phyloP scores from a whole-genome alignment of 1,140 invertebrate species.

The Orchestia grillus region DNA sequence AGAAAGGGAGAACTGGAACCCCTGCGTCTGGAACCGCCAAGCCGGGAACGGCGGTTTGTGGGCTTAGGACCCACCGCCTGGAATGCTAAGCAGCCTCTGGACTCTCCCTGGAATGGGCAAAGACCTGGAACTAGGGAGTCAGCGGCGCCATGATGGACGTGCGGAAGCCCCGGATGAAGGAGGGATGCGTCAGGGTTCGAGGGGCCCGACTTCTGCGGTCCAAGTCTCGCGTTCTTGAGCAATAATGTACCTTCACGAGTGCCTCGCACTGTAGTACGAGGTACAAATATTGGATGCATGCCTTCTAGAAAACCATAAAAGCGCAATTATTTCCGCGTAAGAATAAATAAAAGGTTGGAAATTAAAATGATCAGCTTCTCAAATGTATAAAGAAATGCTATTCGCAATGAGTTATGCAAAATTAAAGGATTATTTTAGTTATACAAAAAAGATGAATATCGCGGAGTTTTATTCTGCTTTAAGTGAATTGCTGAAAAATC shows the following conservation, averaged over 20 bases:
- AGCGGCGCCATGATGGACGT: background rate
- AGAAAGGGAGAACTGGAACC: background rate
- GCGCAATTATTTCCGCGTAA: background rate
- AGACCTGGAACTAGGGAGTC: background rate
- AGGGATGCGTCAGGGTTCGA: background rate
- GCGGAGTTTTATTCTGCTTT: too few relatives aligned
- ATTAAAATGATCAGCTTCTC: too few relatives aligned
- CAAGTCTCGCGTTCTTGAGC: background rate
- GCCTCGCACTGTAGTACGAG: background rate
- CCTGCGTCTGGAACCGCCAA: background rate
- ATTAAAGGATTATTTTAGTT: too few relatives aligned
- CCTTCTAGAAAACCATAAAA: background rate
- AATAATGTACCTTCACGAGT: background rate
- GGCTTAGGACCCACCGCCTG: background rate
- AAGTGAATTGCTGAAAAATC: too few relatives aligned
- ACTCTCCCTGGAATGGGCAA: background rate
- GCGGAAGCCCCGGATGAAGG: background rate
- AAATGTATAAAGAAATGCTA: too few relatives aligned
- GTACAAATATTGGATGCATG: background rate
- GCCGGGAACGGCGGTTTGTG: conserved; percentile 39
- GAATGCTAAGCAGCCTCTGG: conserved; percentile 21
- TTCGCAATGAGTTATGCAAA: too few relatives aligned
- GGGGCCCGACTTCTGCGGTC: background rate
- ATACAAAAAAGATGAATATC: too few relatives aligned
- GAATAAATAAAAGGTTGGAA: too few relatives aligned